Base-by-base conservation (phyloP, 2,113 vertebrate genomes). In the Tachycineta bicolor region DNA sequence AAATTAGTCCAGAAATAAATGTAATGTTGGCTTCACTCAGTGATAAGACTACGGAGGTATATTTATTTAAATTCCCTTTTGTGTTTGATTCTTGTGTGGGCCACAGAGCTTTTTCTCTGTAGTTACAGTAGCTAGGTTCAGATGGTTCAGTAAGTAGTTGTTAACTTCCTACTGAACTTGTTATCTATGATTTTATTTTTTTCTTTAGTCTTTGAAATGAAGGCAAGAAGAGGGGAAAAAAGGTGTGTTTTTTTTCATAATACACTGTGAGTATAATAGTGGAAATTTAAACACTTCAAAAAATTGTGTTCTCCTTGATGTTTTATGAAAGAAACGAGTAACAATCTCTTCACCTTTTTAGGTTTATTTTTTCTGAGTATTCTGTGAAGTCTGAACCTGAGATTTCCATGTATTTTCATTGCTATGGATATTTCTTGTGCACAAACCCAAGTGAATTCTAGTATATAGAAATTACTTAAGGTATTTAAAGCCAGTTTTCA, bases 51-150 rank as follows among this genome's bases (percentile, higher is more conserved):
- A 47, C 50, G 90, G 91, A 81, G 33, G 17, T 47, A 50, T 71
- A 55, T 83, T 95, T 95, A 59, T 81, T 93, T 87, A 41, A 93
- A 83, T 75, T 89, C 37, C 9, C 7, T 39, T 69, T 91, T 89
- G 60, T 92, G 81, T 83, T 64, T 83, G 29, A 37, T 83, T 89
- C 68, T 93, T 94, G 68, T 87, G 86, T 78, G 68, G 79, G 68
- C 94, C 49, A 43, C 64, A 63, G 86, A 59, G 89, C 60, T 70
- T 60, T 73, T 31, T 70, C 59, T 93, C 79, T 7, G 2, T 95
- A 81, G 79, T 88, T 95, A 86, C 50, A 70, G 76, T 92, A 92
- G 52, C 33, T 83, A 86, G 59, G 64, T 87, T 97, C 56, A 47
- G 33, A 56, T 81, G 64, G 39, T 94, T 53, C 83, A 86, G 3